Percentiles rank a stretch among this genome's conserved stretches.
phyloP scores from a whole-genome alignment of 2,888 invertebrate species.

The Eilema caniola region DNA sequence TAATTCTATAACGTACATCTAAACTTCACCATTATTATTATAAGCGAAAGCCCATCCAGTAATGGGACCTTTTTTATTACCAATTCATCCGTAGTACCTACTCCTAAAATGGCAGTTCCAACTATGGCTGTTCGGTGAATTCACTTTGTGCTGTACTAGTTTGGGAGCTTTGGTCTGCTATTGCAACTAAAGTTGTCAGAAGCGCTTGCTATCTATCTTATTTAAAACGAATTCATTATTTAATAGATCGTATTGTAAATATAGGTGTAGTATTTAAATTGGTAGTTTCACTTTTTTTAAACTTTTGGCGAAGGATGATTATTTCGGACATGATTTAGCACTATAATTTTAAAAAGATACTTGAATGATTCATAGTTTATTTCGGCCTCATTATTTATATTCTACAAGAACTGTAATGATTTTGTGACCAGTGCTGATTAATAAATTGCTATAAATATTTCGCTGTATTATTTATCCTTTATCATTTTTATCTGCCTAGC shows the following conservation, averaged over 20 bases:
- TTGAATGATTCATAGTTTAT: slow-evolving; percentile 49
- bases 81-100: background rate
- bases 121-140: slow-evolving; percentile 38
- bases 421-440: slow-evolving; percentile 72
- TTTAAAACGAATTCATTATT: slow-evolving; percentile 70
- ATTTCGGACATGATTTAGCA: slow-evolving; percentile 62
- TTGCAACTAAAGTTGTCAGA: slow-evolving; percentile 64
- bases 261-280: slow-evolving; percentile 84
- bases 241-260: slow-evolving; percentile 81
- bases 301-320: slow-evolving; percentile 57
- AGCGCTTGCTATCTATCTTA: slow-evolving; percentile 75
- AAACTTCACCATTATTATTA: slow-evolving; percentile 29
- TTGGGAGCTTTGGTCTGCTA: slow-evolving; percentile 62
- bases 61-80: background rate
- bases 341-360: slow-evolving; percentile 48
- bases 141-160: slow-evolving; percentile 50
- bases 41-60: slow-evolving; percentile 32
- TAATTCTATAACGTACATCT: slow-evolving; percentile 39
- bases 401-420: slow-evolving; percentile 58
- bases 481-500: background rate
- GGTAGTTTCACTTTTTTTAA: slow-evolving; percentile 76
- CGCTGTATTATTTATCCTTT: slow-evolving; percentile 27
- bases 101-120: slow-evolving; percentile 6
- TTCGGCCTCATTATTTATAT: slow-evolving; percentile 63
- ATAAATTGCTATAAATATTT: slow-evolving; percentile 72